Conservation (phyloP, 2,113 vertebrate genomes). For the Trematocara unimaculatum region DNA sequence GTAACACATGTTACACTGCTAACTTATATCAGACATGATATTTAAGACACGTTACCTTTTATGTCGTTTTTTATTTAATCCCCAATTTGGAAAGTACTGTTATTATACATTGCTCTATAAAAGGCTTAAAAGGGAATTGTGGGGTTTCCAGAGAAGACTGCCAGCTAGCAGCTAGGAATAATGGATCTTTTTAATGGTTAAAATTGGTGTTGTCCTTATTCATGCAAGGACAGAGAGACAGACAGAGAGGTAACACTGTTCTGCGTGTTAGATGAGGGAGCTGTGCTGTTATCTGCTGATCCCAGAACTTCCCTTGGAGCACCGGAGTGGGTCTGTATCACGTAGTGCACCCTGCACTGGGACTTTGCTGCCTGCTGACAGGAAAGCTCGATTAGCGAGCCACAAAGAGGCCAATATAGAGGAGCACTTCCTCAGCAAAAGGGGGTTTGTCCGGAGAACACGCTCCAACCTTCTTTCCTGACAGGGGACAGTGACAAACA, state of each 20-base stretch:
- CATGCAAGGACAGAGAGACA: slow-evolving; percentile 38
- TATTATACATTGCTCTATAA: background rate
- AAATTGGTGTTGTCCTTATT: slow-evolving; percentile 52
- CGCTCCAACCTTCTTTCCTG: slow-evolving; percentile 71
- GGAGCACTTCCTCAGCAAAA: slow-evolving; percentile 73
- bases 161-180: slow-evolving; percentile 19
- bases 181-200: slow-evolving; percentile 22
- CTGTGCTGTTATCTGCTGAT: slow-evolving; percentile 82
- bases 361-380: slow-evolving; percentile 73
- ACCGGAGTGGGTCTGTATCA: slow-evolving; percentile 76
- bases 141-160: slow-evolving; percentile 31
- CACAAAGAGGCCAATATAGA: slow-evolving; percentile 77
- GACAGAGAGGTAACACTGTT: slow-evolving; percentile 23
- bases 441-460: slow-evolving; percentile 67
- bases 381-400: slow-evolving; percentile 80
- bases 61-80: background rate
- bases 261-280: slow-evolving; percentile 68
- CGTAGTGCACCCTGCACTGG: slow-evolving; percentile 61
- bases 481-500: slow-evolving; percentile 64
- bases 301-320: slow-evolving; percentile 88
- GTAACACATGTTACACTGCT: background rate
- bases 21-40: background rate
- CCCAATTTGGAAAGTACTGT: background rate
- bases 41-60: background rate
- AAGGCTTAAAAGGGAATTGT: background rate